Conservation (phyloP, 2,888 invertebrate species). For the Autographa pulchrina region DNA sequence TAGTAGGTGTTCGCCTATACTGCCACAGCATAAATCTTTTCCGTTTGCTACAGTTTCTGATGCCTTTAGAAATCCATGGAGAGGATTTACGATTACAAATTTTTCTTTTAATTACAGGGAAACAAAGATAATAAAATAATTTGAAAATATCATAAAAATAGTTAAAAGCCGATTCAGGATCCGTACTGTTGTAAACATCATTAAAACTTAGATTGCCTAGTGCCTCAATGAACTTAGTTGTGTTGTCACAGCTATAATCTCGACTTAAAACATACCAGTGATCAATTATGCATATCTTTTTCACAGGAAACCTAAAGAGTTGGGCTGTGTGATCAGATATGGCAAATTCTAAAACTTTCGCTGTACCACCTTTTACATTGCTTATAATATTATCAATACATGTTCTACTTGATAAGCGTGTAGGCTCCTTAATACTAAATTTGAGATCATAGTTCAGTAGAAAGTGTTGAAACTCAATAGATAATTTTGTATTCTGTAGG, state of each 20-base stretch:
- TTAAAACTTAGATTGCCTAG: background rate
- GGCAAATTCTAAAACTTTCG: constrained; percentile 7
- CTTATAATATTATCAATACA: constrained; percentile 15
- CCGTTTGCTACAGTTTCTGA: constrained; percentile 12
- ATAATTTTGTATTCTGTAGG: background rate
- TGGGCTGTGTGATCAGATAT: constrained; percentile 19
- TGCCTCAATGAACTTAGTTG: constrained; percentile 5
- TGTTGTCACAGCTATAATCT: constrained; percentile 9
- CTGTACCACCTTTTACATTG: constrained; percentile 9
- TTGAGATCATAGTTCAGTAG: constrained; percentile 1
- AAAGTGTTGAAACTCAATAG: constrained; percentile 3
- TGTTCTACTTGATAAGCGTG: constrained; percentile 8
- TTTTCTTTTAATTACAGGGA: constrained; percentile 11
- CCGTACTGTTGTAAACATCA: background rate
- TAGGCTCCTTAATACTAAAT: constrained; percentile 7
- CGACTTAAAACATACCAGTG: constrained; percentile 17
- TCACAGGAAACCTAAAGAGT: background rate
- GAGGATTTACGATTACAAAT: constrained; percentile 2
- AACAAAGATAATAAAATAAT: constrained; percentile 16
- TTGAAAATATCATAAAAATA: constrained; percentile 14
- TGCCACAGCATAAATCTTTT: constrained; percentile 16
- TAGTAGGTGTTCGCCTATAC: constrained; percentile 9
- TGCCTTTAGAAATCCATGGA: constrained; percentile 16
- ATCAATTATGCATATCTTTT: background rate
- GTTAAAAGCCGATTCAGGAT: constrained; percentile 12